Base-by-base conservation (phyloP, 2,888 invertebrate species). In the Hirtodrosophila histrioides region DNA sequence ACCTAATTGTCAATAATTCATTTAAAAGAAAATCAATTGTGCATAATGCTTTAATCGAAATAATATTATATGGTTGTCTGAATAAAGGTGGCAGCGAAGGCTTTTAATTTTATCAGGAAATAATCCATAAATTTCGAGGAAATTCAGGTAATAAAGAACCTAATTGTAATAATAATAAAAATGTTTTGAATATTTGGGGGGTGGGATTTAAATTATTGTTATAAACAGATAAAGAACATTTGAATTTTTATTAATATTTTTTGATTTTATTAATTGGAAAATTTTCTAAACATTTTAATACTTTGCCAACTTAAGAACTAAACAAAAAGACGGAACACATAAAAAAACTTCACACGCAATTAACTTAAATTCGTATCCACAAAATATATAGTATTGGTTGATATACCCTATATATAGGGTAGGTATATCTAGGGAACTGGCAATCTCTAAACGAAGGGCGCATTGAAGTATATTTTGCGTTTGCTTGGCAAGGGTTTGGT, bases 381-480 rank as follows among this genome's bases (percentile, higher is more conserved):
- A 65, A 54, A 41, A 43, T 23, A 40, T 55, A 23, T 50, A 51
- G 51, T 61, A 58, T 60, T 50, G 36, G 12, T 54, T 51, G 56
- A 48, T 53, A 44, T 53, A 43, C 56, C 49, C 1, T 71, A 33
- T 11, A 9, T 0, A 11, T 12, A 29, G 3, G 23, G 41, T 50
- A n/a, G 41, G 41, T 51, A 57, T 10, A 56, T 58, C 43, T 62
- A 49, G 61, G 48, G 49, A 73, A 49, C 44, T 51, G 50, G 41
- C 39, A 23, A 48, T 39, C 89, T 39, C 89, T 81, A 92, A 67
- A 92, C 91, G 78, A 91, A 91, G 33, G 92, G 91, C 44, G 91
- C 92, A 31, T 91, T 89, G 65, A 91, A 91, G 68, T 91, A 91
- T 61, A 91, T 90, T 74, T 91, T 91, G 4, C 91, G 85, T 76